These are phyloP conservation scores for Bombus vancouverensis DNA, from an alignment of 1,140 invertebrate species.

Conservation along the genomic window DNA sequence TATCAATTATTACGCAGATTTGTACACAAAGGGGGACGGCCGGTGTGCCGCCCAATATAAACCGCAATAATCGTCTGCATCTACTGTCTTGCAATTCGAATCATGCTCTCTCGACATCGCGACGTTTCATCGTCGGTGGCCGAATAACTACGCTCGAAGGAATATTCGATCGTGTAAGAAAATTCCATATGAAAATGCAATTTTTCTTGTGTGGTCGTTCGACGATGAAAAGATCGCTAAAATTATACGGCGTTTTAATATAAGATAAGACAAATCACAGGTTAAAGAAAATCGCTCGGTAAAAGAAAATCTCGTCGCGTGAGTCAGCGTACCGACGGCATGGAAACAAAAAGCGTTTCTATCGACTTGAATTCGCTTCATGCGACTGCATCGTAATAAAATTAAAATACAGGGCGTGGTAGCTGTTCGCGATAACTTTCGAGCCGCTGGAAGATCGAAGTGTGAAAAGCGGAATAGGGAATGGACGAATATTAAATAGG, in stretches of 20 bases:
- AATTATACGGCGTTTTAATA: not conserved
- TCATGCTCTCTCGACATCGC: not conserved
- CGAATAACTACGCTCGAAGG: not conserved
- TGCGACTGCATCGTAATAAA: constrained; percentile 15
- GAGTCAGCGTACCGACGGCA: constrained; percentile 14
- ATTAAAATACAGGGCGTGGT: constrained; percentile 17
- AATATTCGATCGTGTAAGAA: not conserved
- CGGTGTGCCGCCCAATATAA: constrained; percentile 56
- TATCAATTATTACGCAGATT: constrained; percentile 66
- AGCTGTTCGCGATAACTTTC: constrained; percentile 18
- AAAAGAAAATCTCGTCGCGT: not conserved
- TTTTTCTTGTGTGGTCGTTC: not conserved
- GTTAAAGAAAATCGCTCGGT: not conserved
- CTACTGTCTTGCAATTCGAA: constrained; percentile 58
- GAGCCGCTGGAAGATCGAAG: not conserved
- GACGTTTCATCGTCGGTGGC: not conserved
- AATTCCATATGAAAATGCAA: not conserved
- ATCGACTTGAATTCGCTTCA: not conserved
- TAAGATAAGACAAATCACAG: not conserved
- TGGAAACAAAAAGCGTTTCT: not conserved
- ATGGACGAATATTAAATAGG: not conserved
- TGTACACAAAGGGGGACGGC: constrained; percentile 62
- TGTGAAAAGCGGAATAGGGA: not conserved
- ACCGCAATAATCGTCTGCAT: constrained; percentile 66
- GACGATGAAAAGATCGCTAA: not conserved